Evolutionary conservation across 2,113 vertebrate species (phyloP), one percentile per base, ranked within the genome.

Genomic region (Muntiacus muntjak): DNA sequence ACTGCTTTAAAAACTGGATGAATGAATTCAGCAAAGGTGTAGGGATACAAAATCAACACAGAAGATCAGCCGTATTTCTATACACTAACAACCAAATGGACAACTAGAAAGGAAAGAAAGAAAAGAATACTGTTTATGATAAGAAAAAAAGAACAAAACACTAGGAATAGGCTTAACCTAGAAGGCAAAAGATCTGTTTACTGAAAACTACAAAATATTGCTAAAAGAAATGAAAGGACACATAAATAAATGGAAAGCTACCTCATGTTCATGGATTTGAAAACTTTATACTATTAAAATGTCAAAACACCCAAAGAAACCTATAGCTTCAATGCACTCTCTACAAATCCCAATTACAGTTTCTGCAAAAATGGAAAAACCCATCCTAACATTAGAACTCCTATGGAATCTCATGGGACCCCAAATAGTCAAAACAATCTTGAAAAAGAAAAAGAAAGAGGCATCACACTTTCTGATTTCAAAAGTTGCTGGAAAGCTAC

Each of bases 141-240:
- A 76, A 43, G 23, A 87, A 95, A 93, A 95, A 96, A 88, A 60
- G 23, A 87, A 58, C 33, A 95, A 87, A 82, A 82, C 43, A 89
- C 25, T 47, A 55, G 40, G 76, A 91, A 94, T 82, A 96, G 43
- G 79, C 15, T 83, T 95, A 96, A n/a, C 15, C 2, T 47, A 71
- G 52, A 33, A 79, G n/a, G 15, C 45, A 60, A 91, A 91, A 88
- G 16, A 67, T 9, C 47, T 50, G 26, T 28, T 62, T 21, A 78
- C 23, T 67, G 11, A 58, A 85, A 89, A 81, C 16, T 45, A 93
- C 33, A 86, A 91, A 89, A 62, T 2, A 67, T 4, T 76, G n/a
- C 13, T 47, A 30, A 87, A 93, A 40, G 16, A 74, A 91, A 93
- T 57, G 55, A 91, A 84, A 78, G 28, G 52, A 88, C 10, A 67